Evolutionary conservation across 2,113 vertebrate species (phyloP), one percentile per base, ranked within the genome.

Genomic region (Hemiscyllium ocellatum): DNA sequence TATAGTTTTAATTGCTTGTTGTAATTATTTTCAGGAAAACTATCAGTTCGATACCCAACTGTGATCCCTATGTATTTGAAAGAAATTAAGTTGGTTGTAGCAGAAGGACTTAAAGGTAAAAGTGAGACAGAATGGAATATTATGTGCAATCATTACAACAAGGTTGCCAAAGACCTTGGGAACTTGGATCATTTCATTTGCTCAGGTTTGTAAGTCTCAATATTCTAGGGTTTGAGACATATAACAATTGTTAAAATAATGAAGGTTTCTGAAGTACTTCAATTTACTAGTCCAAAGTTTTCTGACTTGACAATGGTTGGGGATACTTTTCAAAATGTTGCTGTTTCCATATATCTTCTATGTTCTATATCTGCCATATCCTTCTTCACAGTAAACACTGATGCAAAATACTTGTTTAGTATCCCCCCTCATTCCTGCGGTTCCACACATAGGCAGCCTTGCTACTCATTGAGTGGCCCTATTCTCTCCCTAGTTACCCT

Each of bases 41-140:
- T 96, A n/a, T 47, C 95, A 66, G 52, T 90, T 29, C 87, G 47
- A 22, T 72, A 83, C 2, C 96, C 96, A 19, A 80, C 95, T 76
- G 95, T 96, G 65, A 50, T 96, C 52, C 96, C 96, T 52, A 96
- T 96, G 96, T 96, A 96, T 52, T 96, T 96, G 96, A 95, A 42
- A 5, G 68, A 96, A 66, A 96, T 96, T 37, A 96, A 80, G 65
- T 26, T 96, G 78, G 96, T 95, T 42, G 69, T 96, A 61, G 96
- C 96, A 29, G 29, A 95, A 20, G 96, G 96, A 76, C 72, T 96
- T 24, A 50, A 37, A 12, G 50, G 78, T n/a, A 69, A 72, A 66
- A 76, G 95, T 42, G 29, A 69, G 26, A 56, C 22, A 17, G 80
- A 66, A 33, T 96, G 96, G 96, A 95, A 76, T 26, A 61, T 12